Evolutionary conservation across 2,888 invertebrate genomes (phyloP), one percentile per base, ranked within the genome.

Genomic region (Epistrophella euchroma): DNA sequence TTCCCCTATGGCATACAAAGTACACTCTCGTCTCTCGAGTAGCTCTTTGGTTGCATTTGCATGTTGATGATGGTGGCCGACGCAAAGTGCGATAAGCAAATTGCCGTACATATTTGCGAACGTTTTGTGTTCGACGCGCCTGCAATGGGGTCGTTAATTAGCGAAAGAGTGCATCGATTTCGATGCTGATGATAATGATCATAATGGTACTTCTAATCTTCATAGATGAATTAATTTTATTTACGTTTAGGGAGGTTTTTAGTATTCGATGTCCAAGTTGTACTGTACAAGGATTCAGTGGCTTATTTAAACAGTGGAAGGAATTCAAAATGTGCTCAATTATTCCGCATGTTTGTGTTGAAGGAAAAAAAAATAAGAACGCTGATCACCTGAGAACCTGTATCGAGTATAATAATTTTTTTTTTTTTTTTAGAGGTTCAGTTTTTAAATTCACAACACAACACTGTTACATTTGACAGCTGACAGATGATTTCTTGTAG

Each of bases 21-120:
- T 71, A 43, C 74, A 45, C 76, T 82, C 45, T 56, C 76, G 76
- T 82, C 74, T 55, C 76, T 82, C 45, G 64, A 82, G 76, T 82
- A 76, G 56, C 50, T 73, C 82, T 76, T 55, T 32, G 37, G 19
- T 25, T 56, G 77, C 78, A 73, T 78, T 25, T 56, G 77, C 78
- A 73, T 78, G 77, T 47, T 70, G 68, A 22, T 19, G 40, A 37
- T 22, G 35, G 13, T 22, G 35, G 70, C 52, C 64, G 47, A 58
- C 52, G 37, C 11, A 45, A 84, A 79, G 66, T 76, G 75, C 47
- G 73, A 73, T 78, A 73, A 72, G 73, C 83, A 83, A 84, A 71
- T 79, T 79, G 77, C 55, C 35, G 82, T 77, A 45, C 70, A 56
- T 64, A 74, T 62, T 74, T 68, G 70, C 28, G 55, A 25, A 52